Conservation (phyloP, 2,888 invertebrate species). For the Diarsia rubi region DNA sequence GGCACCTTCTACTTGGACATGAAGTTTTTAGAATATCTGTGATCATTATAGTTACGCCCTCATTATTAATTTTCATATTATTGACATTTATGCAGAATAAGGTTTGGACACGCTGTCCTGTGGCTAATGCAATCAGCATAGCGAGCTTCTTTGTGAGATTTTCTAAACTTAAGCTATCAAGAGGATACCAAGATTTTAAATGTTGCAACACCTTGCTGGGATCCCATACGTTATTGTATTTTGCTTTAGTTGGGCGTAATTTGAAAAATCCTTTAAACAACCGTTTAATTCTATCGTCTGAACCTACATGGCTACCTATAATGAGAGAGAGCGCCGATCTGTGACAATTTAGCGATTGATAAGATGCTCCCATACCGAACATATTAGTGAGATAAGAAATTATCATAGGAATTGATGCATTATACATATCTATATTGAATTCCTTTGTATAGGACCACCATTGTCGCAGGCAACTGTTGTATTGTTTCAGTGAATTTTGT, state of each 20-base stretch:
- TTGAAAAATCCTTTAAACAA: background rate
- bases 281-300: background rate
- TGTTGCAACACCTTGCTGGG: conserved; percentile 1
- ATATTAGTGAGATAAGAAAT: conserved; percentile 2
- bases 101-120: conserved; percentile 6
- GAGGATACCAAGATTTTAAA: conserved; percentile 11
- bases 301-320: background rate
- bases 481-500: background rate
- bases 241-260: background rate
- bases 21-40: background rate
- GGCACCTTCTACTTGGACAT: background rate
- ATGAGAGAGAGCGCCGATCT: background rate
- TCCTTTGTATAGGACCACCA: conserved; percentile 1
- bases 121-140: background rate
- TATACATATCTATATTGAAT: background rate
- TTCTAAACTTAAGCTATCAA: conserved; percentile 3
- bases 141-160: background rate
- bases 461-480: conserved; percentile 3
- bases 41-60: background rate
- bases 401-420: background rate
- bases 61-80: background rate
- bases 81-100: background rate
- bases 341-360: background rate
- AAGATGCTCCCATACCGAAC: background rate
- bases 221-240: conserved; percentile 12